Evolutionary conservation across 2,113 vertebrate genomes (phyloP).

Genomic region (Grammatotria lemairii): DNA sequence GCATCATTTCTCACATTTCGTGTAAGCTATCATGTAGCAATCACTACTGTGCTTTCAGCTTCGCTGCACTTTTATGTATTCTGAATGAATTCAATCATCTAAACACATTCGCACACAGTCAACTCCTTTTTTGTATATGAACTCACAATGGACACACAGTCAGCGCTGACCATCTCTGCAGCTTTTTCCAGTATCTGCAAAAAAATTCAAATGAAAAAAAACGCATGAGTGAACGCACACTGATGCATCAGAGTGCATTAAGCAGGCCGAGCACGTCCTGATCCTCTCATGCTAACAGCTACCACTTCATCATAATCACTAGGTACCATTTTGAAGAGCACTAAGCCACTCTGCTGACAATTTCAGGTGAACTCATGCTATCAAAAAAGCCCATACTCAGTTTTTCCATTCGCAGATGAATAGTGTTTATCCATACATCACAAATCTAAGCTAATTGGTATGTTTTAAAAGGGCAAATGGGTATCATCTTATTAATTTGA

Average conservation of each 20-base stretch:
- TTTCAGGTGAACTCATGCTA: not conserved
- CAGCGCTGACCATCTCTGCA: constrained; percentile 85
- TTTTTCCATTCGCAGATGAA: not conserved
- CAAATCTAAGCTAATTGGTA: not conserved
- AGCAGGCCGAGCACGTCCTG: constrained; percentile 3
- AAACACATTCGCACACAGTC: not conserved
- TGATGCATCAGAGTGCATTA: not conserved
- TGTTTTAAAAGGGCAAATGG: not conserved
- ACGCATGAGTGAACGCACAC: not conserved
- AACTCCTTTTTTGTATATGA: not conserved
- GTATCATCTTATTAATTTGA: not conserved
- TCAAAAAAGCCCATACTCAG: not conserved
- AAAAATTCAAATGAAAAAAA: not conserved
- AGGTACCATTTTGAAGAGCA: not conserved
- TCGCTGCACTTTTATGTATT: not conserved
- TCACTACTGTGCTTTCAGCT: not conserved
- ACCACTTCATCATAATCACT: constrained; percentile 22
- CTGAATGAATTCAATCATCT: not conserved
- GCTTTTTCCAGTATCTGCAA: constrained; percentile 95
- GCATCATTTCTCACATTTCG: not conserved
- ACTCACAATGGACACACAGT: constrained; percentile 80
- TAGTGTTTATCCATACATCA: not conserved
- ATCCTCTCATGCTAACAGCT: constrained; percentile 20
- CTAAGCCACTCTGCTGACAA: not conserved
- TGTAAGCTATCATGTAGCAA: not conserved